Evolutionary conservation across 2,888 invertebrate genomes (phyloP).

Genomic region (Cheilosia vulpina): DNA sequence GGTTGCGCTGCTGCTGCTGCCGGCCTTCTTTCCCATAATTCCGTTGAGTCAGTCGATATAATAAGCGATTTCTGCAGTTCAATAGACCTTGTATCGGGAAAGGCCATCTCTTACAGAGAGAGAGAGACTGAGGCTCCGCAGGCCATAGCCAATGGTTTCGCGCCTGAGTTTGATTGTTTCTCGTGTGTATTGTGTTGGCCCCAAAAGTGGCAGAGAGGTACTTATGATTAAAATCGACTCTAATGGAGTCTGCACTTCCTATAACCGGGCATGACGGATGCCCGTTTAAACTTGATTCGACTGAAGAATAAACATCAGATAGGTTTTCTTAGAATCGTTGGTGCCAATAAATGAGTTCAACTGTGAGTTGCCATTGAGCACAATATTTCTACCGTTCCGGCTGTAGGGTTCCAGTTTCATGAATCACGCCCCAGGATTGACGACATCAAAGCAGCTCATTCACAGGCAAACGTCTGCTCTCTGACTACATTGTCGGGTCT

Average conservation of each 20-base stretch:
- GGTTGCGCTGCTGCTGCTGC: slow-evolving; percentile 43
- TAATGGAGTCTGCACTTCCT: slow-evolving; percentile 24
- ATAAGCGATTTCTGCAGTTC: slow-evolving; percentile 68
- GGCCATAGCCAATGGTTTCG: slow-evolving; percentile 57
- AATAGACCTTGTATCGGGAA: slow-evolving; percentile 70
- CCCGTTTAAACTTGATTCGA: slow-evolving; percentile 6
- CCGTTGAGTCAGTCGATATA: slow-evolving; percentile 51
- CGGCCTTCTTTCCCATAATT: slow-evolving; percentile 68
- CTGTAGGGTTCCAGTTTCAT: slow-evolving; percentile 30
- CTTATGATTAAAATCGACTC: slow-evolving; percentile 38
- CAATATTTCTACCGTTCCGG: no score
- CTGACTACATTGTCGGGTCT: slow-evolving; percentile 50
- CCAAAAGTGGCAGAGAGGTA: slow-evolving; percentile 29
- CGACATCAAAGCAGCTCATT: slow-evolving; percentile 46
- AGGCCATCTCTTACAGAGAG: slow-evolving; percentile 54
- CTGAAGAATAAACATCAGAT: slow-evolving; percentile 7
- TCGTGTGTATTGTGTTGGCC: neutral
- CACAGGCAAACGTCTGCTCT: slow-evolving; percentile 11
- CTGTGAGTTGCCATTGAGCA: neutral
- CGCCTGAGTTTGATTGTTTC: slow-evolving; percentile 65
- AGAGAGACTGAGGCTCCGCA: neutral
- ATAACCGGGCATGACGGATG: slow-evolving; percentile 23
- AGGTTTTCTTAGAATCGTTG: slow-evolving; percentile 27
- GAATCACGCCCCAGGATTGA: slow-evolving; percentile 39
- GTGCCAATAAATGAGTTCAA: slow-evolving; percentile 32